Conservation (phyloP, 1,140 invertebrate species). For the Caenorhabditis remanei region DNA sequence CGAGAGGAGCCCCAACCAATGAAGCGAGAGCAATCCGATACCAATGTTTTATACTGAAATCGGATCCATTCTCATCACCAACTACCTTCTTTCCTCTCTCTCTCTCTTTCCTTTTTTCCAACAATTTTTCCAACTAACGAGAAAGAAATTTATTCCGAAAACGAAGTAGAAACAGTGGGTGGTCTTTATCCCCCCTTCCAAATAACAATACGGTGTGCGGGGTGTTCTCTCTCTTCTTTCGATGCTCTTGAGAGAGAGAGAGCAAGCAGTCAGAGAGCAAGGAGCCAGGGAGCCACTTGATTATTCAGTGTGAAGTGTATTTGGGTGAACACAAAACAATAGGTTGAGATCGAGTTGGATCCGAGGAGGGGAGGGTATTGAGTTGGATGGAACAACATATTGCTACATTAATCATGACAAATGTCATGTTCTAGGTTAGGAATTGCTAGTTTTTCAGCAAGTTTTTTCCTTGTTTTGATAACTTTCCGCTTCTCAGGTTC, state of each 20-base stretch:
- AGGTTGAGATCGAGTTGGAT: background rate
- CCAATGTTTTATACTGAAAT: slow-evolving; percentile 57
- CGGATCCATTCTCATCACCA: slow-evolving; percentile 16
- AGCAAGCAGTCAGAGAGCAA: too few species aligned
- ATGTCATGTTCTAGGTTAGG: too few species aligned
- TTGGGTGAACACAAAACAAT: slow-evolving; percentile 39
- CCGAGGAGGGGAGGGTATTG: background rate
- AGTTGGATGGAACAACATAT: background rate
- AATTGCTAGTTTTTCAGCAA: too few species aligned
- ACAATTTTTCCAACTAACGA: background rate
- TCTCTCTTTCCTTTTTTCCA: background rate
- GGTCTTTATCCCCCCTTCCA: background rate
- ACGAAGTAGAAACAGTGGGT: slow-evolving; percentile 8
- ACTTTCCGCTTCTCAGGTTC: too few species aligned
- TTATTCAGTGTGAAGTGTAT: slow-evolving; percentile 50
- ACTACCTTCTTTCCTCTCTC: background rate
- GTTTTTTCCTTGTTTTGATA: too few species aligned
- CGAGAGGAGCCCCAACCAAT: background rate
- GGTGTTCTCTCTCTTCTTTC: background rate
- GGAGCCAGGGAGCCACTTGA: slow-evolving; percentile 42
- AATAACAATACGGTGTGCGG: slow-evolving; percentile 21
- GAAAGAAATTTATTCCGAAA: too few species aligned
- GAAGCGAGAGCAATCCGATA: background rate
- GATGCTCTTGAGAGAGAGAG: background rate
- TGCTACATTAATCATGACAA: background rate